Conservation (phyloP, 2,797 vertebrate genomes). For the Hirundo rustica region DNA sequence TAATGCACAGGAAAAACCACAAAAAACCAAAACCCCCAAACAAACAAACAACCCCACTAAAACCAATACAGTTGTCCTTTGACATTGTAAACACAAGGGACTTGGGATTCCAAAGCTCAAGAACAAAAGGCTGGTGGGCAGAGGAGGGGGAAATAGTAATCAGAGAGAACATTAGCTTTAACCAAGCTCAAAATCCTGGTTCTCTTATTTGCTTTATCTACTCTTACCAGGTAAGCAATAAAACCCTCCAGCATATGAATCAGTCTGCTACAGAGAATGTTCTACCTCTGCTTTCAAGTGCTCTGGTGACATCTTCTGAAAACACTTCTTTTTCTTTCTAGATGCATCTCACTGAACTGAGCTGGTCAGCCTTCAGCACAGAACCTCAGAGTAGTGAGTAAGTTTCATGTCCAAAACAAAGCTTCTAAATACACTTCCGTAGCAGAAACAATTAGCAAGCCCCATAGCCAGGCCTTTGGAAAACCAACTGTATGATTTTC, state of each 20-base stretch:
- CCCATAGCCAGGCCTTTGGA: neutral
- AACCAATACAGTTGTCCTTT: neutral
- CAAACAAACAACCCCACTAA: neutral
- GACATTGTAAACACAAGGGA: neutral
- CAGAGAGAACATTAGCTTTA: neutral
- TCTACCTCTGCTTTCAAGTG: neutral
- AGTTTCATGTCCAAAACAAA: neutral
- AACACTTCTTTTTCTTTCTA: neutral
- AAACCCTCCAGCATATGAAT: neutral
- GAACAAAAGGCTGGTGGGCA: neutral
- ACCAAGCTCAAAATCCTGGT: neutral
- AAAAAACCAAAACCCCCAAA: neutral
- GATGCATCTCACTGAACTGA: neutral
- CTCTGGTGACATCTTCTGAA: neutral
- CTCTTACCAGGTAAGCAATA: neutral
- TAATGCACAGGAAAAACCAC: neutral
- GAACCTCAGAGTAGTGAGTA: neutral
- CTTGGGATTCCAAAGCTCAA: neutral
- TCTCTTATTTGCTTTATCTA: neutral
- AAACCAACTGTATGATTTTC: neutral
- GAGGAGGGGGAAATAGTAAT: accelerated
- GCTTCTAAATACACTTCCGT: neutral
- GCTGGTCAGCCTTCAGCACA: neutral
- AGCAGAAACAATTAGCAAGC: neutral
- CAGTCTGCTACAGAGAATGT: neutral